A percentile compares a stretch with the other conserved stretches of the same genome.
Evolutionary conservation across 1,140 invertebrate species (phyloP).

Genomic region (Brachionus manjavacas): DNA sequence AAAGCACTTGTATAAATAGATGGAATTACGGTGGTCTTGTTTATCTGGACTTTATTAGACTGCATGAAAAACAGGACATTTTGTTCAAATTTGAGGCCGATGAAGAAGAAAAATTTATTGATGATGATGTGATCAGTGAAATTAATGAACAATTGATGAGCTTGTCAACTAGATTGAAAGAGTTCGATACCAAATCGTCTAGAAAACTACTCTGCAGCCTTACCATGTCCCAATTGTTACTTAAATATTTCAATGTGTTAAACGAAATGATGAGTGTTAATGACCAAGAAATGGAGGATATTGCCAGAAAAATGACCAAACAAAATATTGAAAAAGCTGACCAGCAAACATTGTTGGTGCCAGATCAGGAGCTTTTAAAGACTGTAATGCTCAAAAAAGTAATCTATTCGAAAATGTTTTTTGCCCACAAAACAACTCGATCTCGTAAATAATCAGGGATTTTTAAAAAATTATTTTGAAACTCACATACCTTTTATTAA

Average conservation of each 20-base stretch:
- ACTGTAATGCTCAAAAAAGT: neutral
- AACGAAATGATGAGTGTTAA: neutral
- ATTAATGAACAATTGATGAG: slow-evolving; percentile 5
- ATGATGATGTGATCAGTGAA: neutral
- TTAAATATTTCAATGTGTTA: slow-evolving; percentile 2
- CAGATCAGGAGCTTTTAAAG: neutral
- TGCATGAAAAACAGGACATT: neutral
- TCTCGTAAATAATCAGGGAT: neutral
- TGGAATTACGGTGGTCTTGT: slow-evolving; percentile 33
- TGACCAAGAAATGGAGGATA: slow-evolving; percentile 10
- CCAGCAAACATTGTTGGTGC: neutral
- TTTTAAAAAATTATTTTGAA: neutral
- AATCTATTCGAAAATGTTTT: neutral
- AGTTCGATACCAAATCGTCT: neutral
- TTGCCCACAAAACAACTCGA: neutral
- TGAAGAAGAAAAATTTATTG: neutral
- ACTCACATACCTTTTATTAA: neutral
- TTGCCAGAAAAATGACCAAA: neutral
- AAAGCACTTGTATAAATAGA: slow-evolving; percentile 7
- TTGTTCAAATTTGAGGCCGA: neutral
- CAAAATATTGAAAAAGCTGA: slow-evolving; percentile 1
- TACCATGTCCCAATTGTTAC: neutral
- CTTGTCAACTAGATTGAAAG: neutral
- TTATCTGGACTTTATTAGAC: slow-evolving; percentile 13
- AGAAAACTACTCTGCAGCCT: neutral